A percentile compares a stretch with the other conserved stretches of the same genome.
Evolutionary conservation across 2,113 vertebrate genomes (phyloP).

Genomic region (Trinectes maculatus): DNA sequence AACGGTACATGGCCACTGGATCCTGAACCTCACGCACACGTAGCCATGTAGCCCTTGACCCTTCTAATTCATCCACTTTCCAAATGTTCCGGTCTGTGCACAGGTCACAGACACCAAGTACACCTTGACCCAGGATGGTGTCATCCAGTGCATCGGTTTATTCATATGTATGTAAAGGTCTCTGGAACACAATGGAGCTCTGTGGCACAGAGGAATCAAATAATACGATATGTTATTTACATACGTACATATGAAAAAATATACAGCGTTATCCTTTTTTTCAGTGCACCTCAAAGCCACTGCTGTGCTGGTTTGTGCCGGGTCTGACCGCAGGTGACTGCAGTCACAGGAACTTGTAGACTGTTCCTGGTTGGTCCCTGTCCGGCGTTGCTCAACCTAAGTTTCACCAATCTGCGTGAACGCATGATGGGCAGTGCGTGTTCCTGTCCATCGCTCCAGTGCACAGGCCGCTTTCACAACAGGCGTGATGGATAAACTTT

Average conservation of each 20-base stretch:
- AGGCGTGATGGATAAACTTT: conserved; percentile 66
- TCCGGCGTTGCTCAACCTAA: conserved; percentile 60
- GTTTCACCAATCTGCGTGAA: conserved; percentile 45
- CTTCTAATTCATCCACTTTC: conserved; percentile 66
- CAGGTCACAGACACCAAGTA: conserved; percentile 53
- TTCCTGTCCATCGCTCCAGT: conserved; percentile 59
- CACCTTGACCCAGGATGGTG: conserved; percentile 35
- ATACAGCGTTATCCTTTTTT: not conserved
- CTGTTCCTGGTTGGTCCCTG: conserved; percentile 20
- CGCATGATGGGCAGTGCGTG: conserved; percentile 52
- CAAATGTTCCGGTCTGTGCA: conserved; percentile 75
- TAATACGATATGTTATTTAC: too few species aligned
- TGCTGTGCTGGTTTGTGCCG: not conserved
- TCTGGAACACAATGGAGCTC: not conserved
- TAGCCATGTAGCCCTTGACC: conserved; percentile 72
- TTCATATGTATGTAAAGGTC: not conserved
- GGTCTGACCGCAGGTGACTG: not conserved
- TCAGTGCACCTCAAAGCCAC: not conserved
- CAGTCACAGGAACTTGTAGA: conserved; percentile 8
- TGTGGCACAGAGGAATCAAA: too few species aligned
- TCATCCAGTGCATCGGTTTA: not conserved
- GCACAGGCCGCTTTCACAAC: conserved; percentile 75
- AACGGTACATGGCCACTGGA: conserved; percentile 84
- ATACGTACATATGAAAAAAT: too few species aligned
- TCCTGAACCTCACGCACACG: conserved; percentile 82